These are phyloP conservation scores for Scaptomyza graminum DNA, from an alignment of 1,140 invertebrate genomes.

Conservation along the genomic window DNA sequence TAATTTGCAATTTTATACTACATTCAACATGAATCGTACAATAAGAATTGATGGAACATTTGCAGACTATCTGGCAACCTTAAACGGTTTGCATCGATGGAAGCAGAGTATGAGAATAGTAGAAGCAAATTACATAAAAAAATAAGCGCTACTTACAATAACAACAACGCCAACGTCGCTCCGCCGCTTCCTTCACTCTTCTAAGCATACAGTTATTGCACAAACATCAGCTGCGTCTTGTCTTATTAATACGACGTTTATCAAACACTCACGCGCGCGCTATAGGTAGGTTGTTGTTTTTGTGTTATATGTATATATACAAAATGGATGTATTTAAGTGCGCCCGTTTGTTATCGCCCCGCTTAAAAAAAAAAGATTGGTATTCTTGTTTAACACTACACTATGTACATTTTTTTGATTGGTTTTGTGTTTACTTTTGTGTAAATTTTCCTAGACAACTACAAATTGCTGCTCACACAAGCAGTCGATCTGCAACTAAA, in stretches of 20 bases:
- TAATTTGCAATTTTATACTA: not conserved
- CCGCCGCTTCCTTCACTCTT: slow-evolving; percentile 30
- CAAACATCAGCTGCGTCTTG: slow-evolving; percentile 35
- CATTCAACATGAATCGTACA: slow-evolving; percentile 21
- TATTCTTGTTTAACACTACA: slow-evolving; percentile 48
- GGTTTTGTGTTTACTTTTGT: slow-evolving; percentile 61
- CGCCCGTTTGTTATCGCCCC: slow-evolving; percentile 34
- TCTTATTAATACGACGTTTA: not conserved
- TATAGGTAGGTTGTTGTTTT: slow-evolving; percentile 13
- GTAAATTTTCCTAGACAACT: slow-evolving; percentile 66
- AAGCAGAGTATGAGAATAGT: slow-evolving; percentile 30
- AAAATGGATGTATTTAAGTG: slow-evolving; percentile 42
- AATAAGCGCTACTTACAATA: slow-evolving; percentile 62
- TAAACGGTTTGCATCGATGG: not conserved
- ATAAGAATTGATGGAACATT: slow-evolving; percentile 8
- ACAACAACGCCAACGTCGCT: slow-evolving; percentile 52
- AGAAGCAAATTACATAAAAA: slow-evolving; percentile 70
- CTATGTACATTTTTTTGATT: slow-evolving; percentile 61
- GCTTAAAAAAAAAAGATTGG: slow-evolving; percentile 35
- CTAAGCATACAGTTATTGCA: slow-evolving; percentile 28
- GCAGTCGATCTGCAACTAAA: slow-evolving; percentile 53
- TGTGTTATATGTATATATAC: slow-evolving; percentile 32
- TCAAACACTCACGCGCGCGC: slow-evolving; percentile 8
- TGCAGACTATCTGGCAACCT: slow-evolving; percentile 53
- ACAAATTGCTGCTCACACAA: slow-evolving; percentile 51